Evolutionary conservation across 2,888 invertebrate species (phyloP).

Genomic region (Glaucopsyche alexis): DNA sequence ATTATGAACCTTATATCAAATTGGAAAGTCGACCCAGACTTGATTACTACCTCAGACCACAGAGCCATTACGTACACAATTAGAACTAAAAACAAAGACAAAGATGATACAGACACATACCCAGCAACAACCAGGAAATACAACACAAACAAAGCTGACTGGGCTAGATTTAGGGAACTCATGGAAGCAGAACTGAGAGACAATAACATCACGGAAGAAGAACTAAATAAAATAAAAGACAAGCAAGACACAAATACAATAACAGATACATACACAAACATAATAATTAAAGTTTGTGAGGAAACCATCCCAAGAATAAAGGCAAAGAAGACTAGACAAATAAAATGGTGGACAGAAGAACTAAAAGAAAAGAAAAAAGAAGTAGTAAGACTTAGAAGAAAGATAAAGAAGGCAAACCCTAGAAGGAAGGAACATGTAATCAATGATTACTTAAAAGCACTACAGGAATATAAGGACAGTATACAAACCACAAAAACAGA

Average conservation of each 20-base stretch:
- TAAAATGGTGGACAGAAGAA: constrained; percentile 32
- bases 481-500: not conserved
- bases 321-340: not conserved
- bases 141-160: constrained; percentile 27
- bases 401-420: constrained; percentile 26
- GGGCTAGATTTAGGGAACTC: not conserved
- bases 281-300: not conserved
- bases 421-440: constrained; percentile 16
- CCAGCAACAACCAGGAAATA: constrained; percentile 24
- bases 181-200: not conserved
- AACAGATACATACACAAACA: not conserved
- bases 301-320: not conserved
- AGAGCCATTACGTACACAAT: not conserved
- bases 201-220: not conserved
- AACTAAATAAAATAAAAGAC: not conserved
- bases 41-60: constrained; percentile 20
- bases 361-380: constrained; percentile 26
- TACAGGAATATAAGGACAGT: constrained; percentile 27
- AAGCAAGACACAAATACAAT: not conserved
- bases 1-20: not conserved
- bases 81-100: not conserved
- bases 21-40: not conserved
- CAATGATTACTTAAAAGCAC: constrained; percentile 10
- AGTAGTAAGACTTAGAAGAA: constrained; percentile 10
- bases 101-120: not conserved